phyloP scores from a whole-genome alignment of 2,113 vertebrate species.

The Bufo bufo region DNA sequence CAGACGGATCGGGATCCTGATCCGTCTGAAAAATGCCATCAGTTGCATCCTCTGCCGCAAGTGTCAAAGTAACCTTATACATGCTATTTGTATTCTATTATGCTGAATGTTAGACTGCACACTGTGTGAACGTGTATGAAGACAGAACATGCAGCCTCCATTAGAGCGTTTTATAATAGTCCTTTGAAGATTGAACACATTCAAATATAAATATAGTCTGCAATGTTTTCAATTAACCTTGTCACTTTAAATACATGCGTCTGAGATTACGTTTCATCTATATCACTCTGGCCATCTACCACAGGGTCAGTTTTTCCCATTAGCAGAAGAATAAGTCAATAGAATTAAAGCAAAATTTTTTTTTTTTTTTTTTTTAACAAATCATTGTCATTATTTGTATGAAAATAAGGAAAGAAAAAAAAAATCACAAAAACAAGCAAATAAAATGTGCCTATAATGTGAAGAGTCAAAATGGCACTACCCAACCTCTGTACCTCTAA shows the following conservation, averaged over 20 bases:
- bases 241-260: slow-evolving; percentile 4
- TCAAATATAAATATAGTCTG: slow-evolving; percentile 24
- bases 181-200: slow-evolving; percentile 18
- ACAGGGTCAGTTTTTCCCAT: slow-evolving; percentile 6
- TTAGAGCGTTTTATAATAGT: not conserved
- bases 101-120: no score
- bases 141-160: not conserved
- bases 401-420: not conserved
- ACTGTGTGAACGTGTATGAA: no score
- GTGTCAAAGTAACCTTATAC: no score
- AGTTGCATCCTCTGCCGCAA: no score
- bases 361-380: not conserved
- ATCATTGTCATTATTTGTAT: not conserved
- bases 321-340: not conserved
- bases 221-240: slow-evolving; percentile 51
- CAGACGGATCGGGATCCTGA: no score
- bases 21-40: no score
- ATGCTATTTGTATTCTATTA: no score
- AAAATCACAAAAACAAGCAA: not conserved
- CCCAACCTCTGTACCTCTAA: not conserved
- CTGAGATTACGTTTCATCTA: slow-evolving; percentile 29
- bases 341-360: not conserved
- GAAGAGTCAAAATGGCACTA: not conserved
- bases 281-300: not conserved
- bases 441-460: not conserved